These are phyloP conservation scores for Trichacis sp. DNA, from an alignment of 2,888 invertebrate species.

Conservation along the genomic window DNA sequence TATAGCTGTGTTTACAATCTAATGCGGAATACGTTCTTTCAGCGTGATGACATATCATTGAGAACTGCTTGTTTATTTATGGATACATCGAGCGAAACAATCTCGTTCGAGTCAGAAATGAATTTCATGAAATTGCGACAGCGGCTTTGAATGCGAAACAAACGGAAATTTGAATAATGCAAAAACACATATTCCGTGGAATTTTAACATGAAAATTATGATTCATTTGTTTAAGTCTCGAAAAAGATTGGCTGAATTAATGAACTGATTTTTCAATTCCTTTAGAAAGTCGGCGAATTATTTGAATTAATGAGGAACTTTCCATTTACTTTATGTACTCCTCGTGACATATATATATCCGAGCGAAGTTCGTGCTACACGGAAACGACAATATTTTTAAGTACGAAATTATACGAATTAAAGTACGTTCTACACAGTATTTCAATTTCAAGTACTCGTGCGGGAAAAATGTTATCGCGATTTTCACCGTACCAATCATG, in stretches of 20 bases:
- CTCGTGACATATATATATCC: neutral
- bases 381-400: neutral
- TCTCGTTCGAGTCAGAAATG: too few species aligned
- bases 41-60: neutral
- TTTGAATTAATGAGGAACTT: neutral
- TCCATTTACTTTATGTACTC: slow-evolving; percentile 4
- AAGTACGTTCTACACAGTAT: neutral
- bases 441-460: neutral
- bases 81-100: too few species aligned
- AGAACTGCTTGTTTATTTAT: neutral
- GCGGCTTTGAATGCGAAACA: neutral
- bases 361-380: neutral
- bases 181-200: too few species aligned
- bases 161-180: neutral
- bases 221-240: too few species aligned
- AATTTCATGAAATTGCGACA: too few species aligned
- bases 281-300: slow-evolving; percentile 10
- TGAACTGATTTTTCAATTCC: neutral
- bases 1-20: neutral
- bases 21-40: neutral
- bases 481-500: too few species aligned
- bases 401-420: neutral
- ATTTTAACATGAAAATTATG: too few species aligned
- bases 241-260: neutral
- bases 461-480: neutral